phyloP scores from a whole-genome alignment of 2,888 invertebrate genomes.

The Melangyna quadrimaculata region DNA sequence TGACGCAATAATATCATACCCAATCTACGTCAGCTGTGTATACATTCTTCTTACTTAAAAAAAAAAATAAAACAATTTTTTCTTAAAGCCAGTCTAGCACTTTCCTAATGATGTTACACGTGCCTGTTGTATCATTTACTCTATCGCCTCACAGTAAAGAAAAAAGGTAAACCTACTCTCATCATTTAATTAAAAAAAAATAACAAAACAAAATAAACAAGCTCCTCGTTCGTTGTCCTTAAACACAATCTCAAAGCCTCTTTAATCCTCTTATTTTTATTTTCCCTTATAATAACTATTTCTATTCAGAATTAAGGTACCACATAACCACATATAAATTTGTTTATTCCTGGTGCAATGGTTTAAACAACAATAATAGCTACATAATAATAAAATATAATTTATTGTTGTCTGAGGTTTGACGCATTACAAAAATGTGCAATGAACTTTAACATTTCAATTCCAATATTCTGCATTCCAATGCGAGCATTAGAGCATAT shows the following conservation, averaged over 20 bases:
- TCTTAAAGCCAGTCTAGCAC: background rate
- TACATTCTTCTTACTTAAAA: background rate
- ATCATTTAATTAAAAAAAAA: background rate
- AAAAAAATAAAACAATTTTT: background rate
- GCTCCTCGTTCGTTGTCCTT: background rate
- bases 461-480: conserved; percentile 39
- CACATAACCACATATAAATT: background rate
- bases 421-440: conserved; percentile 65
- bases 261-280: background rate
- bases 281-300: background rate
- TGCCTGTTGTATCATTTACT: background rate
- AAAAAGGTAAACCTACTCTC: background rate
- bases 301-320: background rate
- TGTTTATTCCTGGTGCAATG: conserved; percentile 59
- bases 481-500: background rate
- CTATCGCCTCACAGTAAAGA: background rate
- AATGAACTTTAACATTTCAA: conserved; percentile 70
- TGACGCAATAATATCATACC: background rate
- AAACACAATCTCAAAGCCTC: background rate
- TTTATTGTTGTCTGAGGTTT: conserved; percentile 42
- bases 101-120: conserved; percentile 17
- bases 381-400: too few relatives aligned
- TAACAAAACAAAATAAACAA: background rate
- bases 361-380: background rate
- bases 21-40: background rate